Evolutionary conservation across 1,140 invertebrate genomes (phyloP), one percentile per base, ranked within the genome.

Genomic region (Drosophila rhopaloa): DNA sequence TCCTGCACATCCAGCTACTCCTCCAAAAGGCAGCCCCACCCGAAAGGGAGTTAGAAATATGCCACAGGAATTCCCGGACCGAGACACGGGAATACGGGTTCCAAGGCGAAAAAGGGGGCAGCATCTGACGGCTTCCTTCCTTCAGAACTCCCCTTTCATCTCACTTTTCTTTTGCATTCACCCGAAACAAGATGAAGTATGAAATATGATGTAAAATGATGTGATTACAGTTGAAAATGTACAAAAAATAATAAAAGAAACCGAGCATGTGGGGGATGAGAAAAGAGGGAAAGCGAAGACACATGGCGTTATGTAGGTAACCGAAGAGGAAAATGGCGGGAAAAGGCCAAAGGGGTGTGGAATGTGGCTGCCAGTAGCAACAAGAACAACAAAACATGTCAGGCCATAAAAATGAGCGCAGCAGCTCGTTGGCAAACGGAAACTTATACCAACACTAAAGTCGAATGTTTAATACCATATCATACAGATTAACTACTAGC

Each of bases 131-230:
- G 58, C 11, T 7, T 53, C 37, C 43, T 62, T 44, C 27, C 37
- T 53, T 66, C 32, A 13, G 14, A n/a, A 29, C 35, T 19, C n/a
- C n/a, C 29, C 46, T 38, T 62, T 48, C 14, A 19, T 47, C 27
- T 62, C 38, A 24, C 32, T 51, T 63, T 40, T 63, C 29, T 51
- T 75, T 65, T 75, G 51, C 51, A 75, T 75, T 63, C 51, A 19
- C 19, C 48, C 41, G 46, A 66, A 74, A 68, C 79, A 82, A 83
- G 80, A 78, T 83, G 77, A 81, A 82, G 70, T 81, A 88, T 88
- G 83, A 88, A 88, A 88, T 88, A 88, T 88, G 83, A 86, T 82
- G 83, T 88, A 76, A 82, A 88, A 86, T 86, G 82, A 88, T 86
- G 82, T 88, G 83, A 88, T 88, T 88, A 88, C 82, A 86, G 79